Conservation (phyloP, 2,888 invertebrate genomes). For the Notodromas monacha region DNA sequence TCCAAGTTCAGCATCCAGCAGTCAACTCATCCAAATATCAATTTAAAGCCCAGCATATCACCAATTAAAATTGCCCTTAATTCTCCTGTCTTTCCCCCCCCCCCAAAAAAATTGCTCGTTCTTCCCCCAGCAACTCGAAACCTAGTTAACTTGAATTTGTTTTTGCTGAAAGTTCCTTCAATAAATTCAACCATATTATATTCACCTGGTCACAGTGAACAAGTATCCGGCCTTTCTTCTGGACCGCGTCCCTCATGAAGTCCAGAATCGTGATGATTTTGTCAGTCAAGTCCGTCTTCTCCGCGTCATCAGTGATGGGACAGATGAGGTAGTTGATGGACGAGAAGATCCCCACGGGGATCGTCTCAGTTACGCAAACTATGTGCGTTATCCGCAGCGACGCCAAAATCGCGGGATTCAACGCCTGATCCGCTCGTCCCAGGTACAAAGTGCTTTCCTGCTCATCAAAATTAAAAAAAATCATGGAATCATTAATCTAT, state of each 20-base stretch:
- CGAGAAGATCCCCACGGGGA: slow-evolving; percentile 11
- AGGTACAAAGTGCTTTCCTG: slow-evolving; percentile 13
- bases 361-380: slow-evolving; percentile 12
- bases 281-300: slow-evolving; percentile 9
- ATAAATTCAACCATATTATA: no score
- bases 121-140: no score
- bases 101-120: no score
- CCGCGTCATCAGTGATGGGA: slow-evolving; percentile 10
- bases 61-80: no score
- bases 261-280: slow-evolving; percentile 10
- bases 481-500: no score
- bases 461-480: no score
- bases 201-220: slow-evolving; percentile 13
- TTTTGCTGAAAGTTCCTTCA: no score
- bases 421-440: slow-evolving; percentile 14
- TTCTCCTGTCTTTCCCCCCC: no score
- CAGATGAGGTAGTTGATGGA: slow-evolving; percentile 12
- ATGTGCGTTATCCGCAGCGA: slow-evolving; percentile 13
- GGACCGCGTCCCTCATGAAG: slow-evolving; percentile 11
- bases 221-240: slow-evolving; percentile 12
- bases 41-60: no score
- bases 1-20: no score
- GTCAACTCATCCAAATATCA: no score
- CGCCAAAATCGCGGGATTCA: slow-evolving; percentile 11
- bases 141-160: no score